These are phyloP conservation scores for Ormyrus thymus DNA, from an alignment of 2,888 invertebrate species.

Conservation along the genomic window DNA sequence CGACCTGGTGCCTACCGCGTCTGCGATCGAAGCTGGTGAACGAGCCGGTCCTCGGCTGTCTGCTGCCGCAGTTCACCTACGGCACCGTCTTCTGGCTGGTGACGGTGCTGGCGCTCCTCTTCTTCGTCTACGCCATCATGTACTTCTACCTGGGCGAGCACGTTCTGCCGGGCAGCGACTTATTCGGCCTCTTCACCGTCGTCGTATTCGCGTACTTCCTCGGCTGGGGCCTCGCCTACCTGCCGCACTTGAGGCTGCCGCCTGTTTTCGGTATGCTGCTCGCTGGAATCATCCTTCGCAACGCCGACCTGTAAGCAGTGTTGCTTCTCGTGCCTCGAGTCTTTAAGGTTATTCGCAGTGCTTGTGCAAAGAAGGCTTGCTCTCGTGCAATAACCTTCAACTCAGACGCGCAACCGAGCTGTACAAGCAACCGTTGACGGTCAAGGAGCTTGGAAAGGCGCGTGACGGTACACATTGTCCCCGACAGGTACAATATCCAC, in stretches of 20 bases:
- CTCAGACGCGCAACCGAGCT: too few relatives aligned
- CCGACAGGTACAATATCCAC: constrained; percentile 63
- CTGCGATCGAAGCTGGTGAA: constrained; percentile 64
- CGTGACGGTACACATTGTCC: constrained; percentile 42
- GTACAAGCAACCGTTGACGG: not conserved
- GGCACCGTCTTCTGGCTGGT: constrained; percentile 62
- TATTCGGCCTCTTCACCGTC: constrained; percentile 65
- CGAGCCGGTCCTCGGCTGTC: constrained; percentile 55
- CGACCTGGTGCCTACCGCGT: constrained; percentile 61
- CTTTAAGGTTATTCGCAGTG: too few relatives aligned
- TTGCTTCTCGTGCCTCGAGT: not conserved
- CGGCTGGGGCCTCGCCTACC: constrained; percentile 65
- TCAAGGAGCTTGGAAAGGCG: not conserved
- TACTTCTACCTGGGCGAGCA: constrained; percentile 64
- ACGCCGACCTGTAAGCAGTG: constrained; percentile 37
- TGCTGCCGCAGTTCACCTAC: constrained; percentile 61
- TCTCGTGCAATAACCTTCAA: too few relatives aligned
- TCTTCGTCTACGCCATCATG: constrained; percentile 61
- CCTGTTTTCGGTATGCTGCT: constrained; percentile 81
- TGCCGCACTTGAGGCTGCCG: constrained; percentile 73
- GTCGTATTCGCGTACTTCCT: constrained; percentile 64
- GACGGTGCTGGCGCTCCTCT: constrained; percentile 55
- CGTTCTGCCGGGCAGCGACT: constrained; percentile 64
- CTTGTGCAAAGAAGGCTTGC: too few relatives aligned
- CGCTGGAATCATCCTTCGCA: constrained; percentile 76